Evolutionary conservation across 2,888 invertebrate genomes (phyloP).

Genomic region (Polylopha cassiicola): DNA sequence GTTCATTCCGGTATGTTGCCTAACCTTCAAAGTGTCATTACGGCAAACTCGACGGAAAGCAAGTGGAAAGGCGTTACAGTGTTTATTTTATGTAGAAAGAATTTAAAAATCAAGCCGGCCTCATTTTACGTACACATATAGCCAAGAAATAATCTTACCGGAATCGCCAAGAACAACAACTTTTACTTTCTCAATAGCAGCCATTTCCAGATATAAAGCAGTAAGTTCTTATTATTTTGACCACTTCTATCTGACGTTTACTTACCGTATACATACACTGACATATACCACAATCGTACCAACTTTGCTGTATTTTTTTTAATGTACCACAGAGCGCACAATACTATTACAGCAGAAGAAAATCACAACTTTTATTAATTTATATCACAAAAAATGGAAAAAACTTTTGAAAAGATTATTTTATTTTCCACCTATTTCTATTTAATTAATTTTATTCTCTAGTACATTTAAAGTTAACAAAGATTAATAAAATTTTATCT

Average conservation of each 20-base stretch:
- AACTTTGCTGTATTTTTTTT: no score
- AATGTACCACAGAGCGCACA: no score
- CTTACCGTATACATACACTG: constrained; percentile 6
- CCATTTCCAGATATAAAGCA: constrained; percentile 74
- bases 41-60: constrained; percentile 51
- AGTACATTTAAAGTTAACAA: no score
- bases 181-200: constrained; percentile 92
- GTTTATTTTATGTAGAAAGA: constrained; percentile 18
- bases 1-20: constrained; percentile 40
- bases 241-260: constrained; percentile 17
- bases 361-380: no score
- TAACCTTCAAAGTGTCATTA: constrained; percentile 55
- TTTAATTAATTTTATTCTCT: no score
- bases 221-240: constrained; percentile 52
- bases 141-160: constrained; percentile 70
- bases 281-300: no score
- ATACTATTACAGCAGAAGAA: no score
- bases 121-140: constrained; percentile 25
- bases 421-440: no score
- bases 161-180: constrained; percentile 95
- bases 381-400: no score
- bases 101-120: constrained; percentile 19
- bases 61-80: constrained; percentile 29
- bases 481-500: no score
- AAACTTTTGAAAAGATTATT: no score